Evolutionary conservation across 2,113 vertebrate genomes (phyloP).

Genomic region (Aldabrachelys gigantea): DNA sequence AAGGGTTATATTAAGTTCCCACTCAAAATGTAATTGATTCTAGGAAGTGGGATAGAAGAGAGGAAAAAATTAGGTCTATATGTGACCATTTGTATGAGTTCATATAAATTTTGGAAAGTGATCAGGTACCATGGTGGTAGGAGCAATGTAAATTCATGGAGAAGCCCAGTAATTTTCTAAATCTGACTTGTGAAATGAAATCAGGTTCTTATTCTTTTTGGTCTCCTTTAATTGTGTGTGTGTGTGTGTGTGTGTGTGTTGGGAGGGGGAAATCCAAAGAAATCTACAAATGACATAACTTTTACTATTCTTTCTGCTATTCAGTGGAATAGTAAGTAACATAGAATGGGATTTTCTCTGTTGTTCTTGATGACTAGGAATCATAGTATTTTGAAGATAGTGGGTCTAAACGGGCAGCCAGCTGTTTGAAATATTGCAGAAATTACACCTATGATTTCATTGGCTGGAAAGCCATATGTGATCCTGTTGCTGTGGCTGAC

Average conservation of each 20-base stretch:
- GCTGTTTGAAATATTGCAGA: slow-evolving; percentile 17
- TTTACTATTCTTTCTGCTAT: background rate
- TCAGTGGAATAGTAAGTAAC: background rate
- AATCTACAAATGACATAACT: background rate
- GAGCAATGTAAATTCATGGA: background rate
- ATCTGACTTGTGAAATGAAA: background rate
- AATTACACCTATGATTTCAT: background rate
- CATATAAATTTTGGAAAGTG: background rate
- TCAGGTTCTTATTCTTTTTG: background rate
- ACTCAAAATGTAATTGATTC: background rate
- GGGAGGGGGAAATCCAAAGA: accelerated
- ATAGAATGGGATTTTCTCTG: background rate
- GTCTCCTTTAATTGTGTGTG: background rate
- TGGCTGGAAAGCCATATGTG: slow-evolving; percentile 9
- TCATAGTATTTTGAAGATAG: background rate
- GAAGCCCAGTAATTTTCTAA: background rate
- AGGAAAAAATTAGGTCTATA: background rate
- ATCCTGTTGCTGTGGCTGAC: background rate
- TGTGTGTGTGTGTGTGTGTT: background rate
- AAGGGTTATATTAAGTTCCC: background rate
- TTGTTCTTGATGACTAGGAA: background rate
- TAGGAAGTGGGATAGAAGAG: background rate
- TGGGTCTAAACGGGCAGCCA: background rate
- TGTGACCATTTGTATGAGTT: background rate
- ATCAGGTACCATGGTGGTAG: background rate